Evolutionary conservation across 1,140 invertebrate species (phyloP), one percentile per base, ranked within the genome.

Genomic region (Homalodisca vitripennis): DNA sequence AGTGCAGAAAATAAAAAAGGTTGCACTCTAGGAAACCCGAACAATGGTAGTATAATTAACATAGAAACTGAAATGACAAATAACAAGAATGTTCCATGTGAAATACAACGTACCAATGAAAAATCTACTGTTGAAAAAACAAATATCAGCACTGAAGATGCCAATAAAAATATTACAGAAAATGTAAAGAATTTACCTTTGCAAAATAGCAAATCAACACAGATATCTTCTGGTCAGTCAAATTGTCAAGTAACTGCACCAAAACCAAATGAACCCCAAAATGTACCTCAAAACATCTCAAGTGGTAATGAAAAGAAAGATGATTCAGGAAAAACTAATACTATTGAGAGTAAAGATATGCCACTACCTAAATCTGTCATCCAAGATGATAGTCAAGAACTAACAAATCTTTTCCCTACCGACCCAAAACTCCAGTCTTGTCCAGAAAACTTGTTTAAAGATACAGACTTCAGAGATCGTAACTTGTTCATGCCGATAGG

Each of bases 401-500:
- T 51, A 20, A 51, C 48, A 12, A 20, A 22, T 20, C n/a, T 51
- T 10, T 51, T 51, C 22, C 48, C 48, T 20, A 6, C 3, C 22
- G 48, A 51, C 3, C n/a, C n/a, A n/a, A 63, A 32, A 22, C 29
- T 63, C n/a, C 60, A 63, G 17, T n/a, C 60, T 20, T 63, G 60
- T n/a, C 17, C 60, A 32, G 60, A 63, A 14, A 63, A 32, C 24
- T 14, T 63, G 29, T 63, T 63, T 32, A 30, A 31, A 31, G 60
- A 63, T 32, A n/a, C 48, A 51, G 31, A 63, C 12, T 32, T 32
- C 27, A 29, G 74, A 51, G 66, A 70, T 71, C 34, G 57, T 53
- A 74, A 74, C 63, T 64, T 55, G 30, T 55, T 72, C 66, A 74
- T 72, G 46, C 76, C 60, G 10, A 29, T 63, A 29, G 34, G 24